Evolutionary conservation across 2,113 vertebrate species (phyloP).

Genomic region (Capra hircus): DNA sequence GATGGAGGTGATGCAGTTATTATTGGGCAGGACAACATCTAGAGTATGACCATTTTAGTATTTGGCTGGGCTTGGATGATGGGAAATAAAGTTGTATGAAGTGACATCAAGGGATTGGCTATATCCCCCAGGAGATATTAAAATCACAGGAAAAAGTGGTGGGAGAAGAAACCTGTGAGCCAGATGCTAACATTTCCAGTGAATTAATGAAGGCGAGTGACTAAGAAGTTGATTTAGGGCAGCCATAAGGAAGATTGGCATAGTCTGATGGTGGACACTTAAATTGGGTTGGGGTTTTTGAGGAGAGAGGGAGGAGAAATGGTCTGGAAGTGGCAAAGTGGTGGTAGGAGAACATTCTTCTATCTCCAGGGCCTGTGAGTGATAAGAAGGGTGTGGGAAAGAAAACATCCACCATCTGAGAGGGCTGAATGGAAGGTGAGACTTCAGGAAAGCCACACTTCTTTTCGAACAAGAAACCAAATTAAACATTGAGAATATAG

Average conservation of each 20-base stretch:
- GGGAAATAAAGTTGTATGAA: background rate
- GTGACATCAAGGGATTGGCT: background rate
- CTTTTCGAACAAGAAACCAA: slow-evolving; percentile 3
- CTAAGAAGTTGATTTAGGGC: background rate
- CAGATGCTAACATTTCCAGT: background rate
- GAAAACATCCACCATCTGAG: background rate
- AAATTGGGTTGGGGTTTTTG: background rate
- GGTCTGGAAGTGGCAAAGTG: background rate
- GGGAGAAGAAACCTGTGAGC: background rate
- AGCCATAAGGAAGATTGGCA: background rate
- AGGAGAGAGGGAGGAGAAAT: background rate
- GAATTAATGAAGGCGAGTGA: background rate
- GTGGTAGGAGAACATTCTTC: background rate
- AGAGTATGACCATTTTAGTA: background rate
- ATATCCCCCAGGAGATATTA: background rate
- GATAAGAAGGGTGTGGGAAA: background rate
- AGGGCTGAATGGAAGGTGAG: background rate
- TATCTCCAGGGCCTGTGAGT: background rate
- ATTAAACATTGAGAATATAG: background rate
- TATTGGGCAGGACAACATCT: background rate
- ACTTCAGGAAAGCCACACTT: background rate
- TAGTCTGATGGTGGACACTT: background rate
- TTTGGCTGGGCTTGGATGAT: background rate
- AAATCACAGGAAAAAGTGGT: background rate
- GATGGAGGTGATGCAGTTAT: background rate